Conservation (phyloP, 2,113 vertebrate species). For the Motacilla tschutschensis region DNA sequence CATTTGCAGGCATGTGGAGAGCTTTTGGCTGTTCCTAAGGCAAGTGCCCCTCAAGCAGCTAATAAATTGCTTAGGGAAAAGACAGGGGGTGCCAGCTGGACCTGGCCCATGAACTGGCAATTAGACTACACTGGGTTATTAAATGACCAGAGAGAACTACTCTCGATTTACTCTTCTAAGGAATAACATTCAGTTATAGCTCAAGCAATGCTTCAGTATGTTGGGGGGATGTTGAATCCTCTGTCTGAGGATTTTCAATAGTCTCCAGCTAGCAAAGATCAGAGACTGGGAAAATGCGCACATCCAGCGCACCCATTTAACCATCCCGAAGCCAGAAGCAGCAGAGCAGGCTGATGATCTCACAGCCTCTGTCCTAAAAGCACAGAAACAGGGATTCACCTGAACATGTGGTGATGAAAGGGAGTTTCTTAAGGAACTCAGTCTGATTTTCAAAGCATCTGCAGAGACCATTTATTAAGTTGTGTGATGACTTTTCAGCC, state of each 20-base stretch:
- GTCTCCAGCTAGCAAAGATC: not conserved
- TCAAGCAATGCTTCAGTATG: not conserved
- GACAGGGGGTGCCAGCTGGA: not conserved
- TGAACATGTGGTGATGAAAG: not conserved
- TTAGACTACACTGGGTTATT: not conserved
- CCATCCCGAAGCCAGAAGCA: not conserved
- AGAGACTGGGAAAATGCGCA: not conserved
- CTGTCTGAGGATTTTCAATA: not conserved
- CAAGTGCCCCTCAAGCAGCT: not conserved
- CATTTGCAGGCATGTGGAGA: not conserved
- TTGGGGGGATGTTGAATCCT: not conserved
- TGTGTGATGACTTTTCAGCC: not conserved
- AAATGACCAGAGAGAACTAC: not conserved
- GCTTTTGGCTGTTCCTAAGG: not conserved
- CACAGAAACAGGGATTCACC: not conserved
- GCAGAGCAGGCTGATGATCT: not conserved
- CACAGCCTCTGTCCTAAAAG: not conserved
- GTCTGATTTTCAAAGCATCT: not conserved
- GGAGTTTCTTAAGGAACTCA: not conserved
- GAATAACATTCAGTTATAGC: not conserved
- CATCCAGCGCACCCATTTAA: not conserved
- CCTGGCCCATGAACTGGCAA: not conserved
- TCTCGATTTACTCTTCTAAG: not conserved
- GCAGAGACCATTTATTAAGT: not conserved
- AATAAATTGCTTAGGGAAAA: not conserved